Base-by-base conservation (phyloP, 2,888 invertebrate genomes). In the Monochamus alternatus region DNA sequence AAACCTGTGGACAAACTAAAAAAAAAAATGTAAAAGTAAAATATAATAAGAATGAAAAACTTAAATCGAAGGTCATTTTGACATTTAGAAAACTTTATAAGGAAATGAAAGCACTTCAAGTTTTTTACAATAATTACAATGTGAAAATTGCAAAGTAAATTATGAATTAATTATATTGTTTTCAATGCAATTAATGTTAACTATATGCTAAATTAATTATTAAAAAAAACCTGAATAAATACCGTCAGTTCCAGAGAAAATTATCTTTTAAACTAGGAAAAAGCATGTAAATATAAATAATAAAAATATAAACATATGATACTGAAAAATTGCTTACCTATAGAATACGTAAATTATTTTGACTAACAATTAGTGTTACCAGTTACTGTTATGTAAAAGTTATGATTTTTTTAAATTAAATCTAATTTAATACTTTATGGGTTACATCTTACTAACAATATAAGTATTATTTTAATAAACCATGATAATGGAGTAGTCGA, bases 1-100 rank as follows among this genome's bases (percentile, higher is more conserved):
- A 81, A 82, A 83, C 84, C 84, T 84, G 84, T 78, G 81, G 81
- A 83, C 75, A 83, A 82, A 85, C 74, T 75, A 74, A 75, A 68
- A 76, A 75, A 68, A 76, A 38, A 55, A 55, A 55, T 55, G 62
- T 75, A 62, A 63, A 63, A 75, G 55, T 58, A 71, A 75, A 66
- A 75, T 64, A 75, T 64, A 75, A 66, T 59, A 65, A 44, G 70
- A 32, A 69, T 63, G 62, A 30, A 55, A 71, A 55, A 71, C 32
- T 71, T 47, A 62, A 55, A 52, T 5, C 59, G 22, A 44, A 38
- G 47, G 5, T 38, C 38, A 58, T 8, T 44, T 59, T 32, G 63
- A 71, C 52, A 63, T 52, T 52, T 66, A 31, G 5, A 4, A 10
- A 65, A 9, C 44, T 62, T n/a, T 62, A 32, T 69, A 38, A 30